Evolutionary conservation across 2,888 invertebrate genomes (phyloP), one percentile per base, ranked within the genome.

Genomic region (Eilema sororculum): DNA sequence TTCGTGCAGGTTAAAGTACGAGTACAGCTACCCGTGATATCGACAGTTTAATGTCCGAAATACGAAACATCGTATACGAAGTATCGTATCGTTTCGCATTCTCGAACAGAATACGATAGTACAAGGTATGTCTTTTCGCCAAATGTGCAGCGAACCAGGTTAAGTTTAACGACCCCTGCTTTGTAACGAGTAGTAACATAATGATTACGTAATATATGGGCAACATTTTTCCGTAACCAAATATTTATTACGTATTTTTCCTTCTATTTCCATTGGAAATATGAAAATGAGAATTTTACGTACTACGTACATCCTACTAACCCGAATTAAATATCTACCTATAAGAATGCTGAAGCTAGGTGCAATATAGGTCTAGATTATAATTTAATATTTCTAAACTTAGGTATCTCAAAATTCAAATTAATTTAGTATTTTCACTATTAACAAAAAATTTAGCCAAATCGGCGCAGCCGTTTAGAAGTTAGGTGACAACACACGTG

Each of bases 11-110:
- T 74, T 73, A 72, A 76, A 74, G 69, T 65, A 77, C 73, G 75
- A 72, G 72, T 78, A 74, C n/a, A n/a, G n/a, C n/a, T n/a, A n/a
- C 71, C 56, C 58, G 60, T 37, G 60, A 61, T 72, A 74, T 63
- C 67, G 74, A 81, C 82, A 75, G 69, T 74, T 79, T 77, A 73
- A 78, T 78, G 71, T 78, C 74, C 74, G 77, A 79, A 78, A 82
- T 77, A 74, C 73, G 79, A 82, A 76, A 73, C 81, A 74, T 76
- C 73, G n/a, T n/a, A n/a, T n/a, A n/a, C n/a, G 68, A 82, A 78
- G 72, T 65, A 61, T 72, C 61, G 72, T 66, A 56, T 80, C 67
- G 68, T 64, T 72, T 76, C 67, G 63, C 69, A 72, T 79, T 81
- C 77, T 61, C 63, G 74, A 78, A 74, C 62, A 65, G 60, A 68